Conservation (phyloP, 2,797 vertebrate genomes). For the Catostomus latipinnis region DNA sequence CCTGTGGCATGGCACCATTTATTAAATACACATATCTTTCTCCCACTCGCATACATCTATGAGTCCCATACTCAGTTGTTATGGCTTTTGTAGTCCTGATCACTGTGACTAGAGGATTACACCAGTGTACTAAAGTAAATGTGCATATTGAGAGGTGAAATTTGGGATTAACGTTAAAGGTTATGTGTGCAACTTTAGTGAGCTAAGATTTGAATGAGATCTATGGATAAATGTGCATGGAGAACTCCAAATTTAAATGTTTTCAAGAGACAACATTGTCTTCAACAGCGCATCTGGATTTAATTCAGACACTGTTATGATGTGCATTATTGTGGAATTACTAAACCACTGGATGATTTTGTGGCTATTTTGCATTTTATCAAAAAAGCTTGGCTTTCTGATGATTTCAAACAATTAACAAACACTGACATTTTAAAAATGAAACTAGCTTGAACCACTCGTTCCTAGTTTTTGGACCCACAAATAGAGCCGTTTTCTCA, state of each 20-base stretch:
- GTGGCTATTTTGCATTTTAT: conserved; percentile 23
- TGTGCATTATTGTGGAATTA: conserved; percentile 14
- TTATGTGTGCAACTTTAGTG: background rate
- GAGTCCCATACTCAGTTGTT: conserved; percentile 61
- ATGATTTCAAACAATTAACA: conserved; percentile 26
- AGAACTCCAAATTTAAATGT: conserved; percentile 13
- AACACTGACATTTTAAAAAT: background rate
- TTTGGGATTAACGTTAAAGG: conserved; percentile 19
- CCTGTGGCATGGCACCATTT: conserved; percentile 48
- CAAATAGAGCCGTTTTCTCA: background rate
- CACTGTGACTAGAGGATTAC: conserved; percentile 35
- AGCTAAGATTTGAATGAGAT: conserved; percentile 9
- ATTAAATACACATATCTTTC: conserved; percentile 54
- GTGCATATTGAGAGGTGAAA: conserved; percentile 31
- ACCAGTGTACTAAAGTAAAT: conserved; percentile 56
- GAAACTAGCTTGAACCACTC: background rate
- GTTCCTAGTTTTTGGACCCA: background rate
- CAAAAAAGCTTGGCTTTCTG: background rate
- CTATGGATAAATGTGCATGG: conserved; percentile 16
- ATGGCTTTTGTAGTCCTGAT: conserved; percentile 35
- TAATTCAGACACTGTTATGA: conserved; percentile 37
- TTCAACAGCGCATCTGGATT: conserved; percentile 10
- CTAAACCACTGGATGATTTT: conserved; percentile 3
- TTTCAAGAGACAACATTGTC: conserved; percentile 35
- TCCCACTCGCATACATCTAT: conserved; percentile 52